A percentile compares a stretch with the other conserved stretches of the same genome.
Conservation (phyloP, 2,113 vertebrate species). For the Misgurnus anguillicaudatus region DNA sequence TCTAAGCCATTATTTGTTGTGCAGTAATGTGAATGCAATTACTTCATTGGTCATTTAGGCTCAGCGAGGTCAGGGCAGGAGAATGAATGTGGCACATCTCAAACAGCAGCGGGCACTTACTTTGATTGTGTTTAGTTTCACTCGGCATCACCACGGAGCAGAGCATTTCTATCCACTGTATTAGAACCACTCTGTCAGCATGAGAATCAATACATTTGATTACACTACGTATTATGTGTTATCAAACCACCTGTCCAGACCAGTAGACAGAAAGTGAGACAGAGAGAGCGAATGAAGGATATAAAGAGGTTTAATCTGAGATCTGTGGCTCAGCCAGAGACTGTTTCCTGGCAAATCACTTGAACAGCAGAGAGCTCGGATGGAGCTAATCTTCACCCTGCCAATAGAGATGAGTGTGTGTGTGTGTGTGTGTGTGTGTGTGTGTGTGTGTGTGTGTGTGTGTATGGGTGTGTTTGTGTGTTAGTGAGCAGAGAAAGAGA, state of each 20-base stretch:
- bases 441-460: background rate
- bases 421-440: constrained; percentile 9
- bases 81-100: constrained; percentile 52
- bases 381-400: constrained; percentile 11
- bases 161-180: constrained; percentile 44
- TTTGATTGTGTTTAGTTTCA: constrained; percentile 39
- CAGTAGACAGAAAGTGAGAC: background rate
- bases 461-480: background rate
- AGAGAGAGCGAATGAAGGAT: constrained; percentile 20
- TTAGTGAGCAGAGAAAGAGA: background rate
- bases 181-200: constrained; percentile 25
- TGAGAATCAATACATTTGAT: constrained; percentile 26
- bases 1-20: constrained; percentile 13
- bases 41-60: constrained; percentile 46
- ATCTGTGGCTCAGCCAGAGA: constrained; percentile 12
- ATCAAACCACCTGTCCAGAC: constrained; percentile 31
- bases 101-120: constrained; percentile 24
- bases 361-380: constrained; percentile 9
- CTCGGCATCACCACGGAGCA: constrained; percentile 28
- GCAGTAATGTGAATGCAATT: constrained; percentile 19
- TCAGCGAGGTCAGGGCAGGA: constrained; percentile 36
- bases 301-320: constrained; percentile 30
- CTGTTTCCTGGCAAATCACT: constrained; percentile 28
- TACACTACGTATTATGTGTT: constrained; percentile 24
- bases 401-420: background rate